A percentile compares a stretch with the other conserved stretches of the same genome.
Evolutionary conservation across 2,797 vertebrate species (phyloP).

Genomic region (Aphelocoma californica): DNA sequence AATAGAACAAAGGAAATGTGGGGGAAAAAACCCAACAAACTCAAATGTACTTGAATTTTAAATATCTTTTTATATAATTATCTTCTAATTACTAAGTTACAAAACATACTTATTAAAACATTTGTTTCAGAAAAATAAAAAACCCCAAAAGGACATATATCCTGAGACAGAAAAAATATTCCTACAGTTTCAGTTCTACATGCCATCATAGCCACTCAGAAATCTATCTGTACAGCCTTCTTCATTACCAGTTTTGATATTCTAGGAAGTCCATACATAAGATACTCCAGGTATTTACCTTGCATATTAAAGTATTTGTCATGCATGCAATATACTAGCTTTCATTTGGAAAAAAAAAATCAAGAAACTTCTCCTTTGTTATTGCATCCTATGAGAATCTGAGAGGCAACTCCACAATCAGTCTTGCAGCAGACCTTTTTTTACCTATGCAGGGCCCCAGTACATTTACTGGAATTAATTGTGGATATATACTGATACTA

Average conservation of each 20-base stretch:
- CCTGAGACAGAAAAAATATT: background rate
- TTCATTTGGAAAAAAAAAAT: background rate
- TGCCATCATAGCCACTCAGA: background rate
- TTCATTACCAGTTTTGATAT: background rate
- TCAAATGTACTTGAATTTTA: conserved; percentile 1
- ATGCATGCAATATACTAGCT: background rate
- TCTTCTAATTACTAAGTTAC: conserved; percentile 10
- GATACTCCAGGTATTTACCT: background rate
- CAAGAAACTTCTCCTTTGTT: background rate
- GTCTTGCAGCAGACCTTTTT: background rate
- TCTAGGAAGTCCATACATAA: background rate
- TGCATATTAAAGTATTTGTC: background rate
- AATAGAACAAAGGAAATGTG: conserved; percentile 8
- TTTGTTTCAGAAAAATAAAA: background rate
- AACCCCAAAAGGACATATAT: background rate
- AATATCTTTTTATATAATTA: background rate
- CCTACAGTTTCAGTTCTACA: background rate
- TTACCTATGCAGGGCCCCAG: background rate
- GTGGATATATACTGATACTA: background rate
- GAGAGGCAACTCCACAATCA: background rate
- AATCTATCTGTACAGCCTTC: background rate
- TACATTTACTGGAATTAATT: background rate
- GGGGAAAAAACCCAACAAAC: background rate
- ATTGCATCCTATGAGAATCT: background rate
- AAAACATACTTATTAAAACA: background rate